phyloP scores from a whole-genome alignment of 1,140 invertebrate genomes.

The Xylocopa sonorina region DNA sequence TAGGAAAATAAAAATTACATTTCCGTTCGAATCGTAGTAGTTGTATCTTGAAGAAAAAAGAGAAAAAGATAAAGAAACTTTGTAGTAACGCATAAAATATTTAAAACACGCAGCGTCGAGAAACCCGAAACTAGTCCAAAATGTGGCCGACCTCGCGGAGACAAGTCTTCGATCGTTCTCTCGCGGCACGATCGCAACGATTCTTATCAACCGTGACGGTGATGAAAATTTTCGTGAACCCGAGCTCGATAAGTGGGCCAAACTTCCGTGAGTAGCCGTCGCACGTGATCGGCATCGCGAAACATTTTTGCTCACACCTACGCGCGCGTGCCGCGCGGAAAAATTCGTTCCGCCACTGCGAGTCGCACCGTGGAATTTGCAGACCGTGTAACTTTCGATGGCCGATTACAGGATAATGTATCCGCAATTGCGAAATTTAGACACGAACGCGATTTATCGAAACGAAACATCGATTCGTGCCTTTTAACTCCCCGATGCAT shows the following conservation, averaged over 20 bases:
- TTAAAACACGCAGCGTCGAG: neutral
- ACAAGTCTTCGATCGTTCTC: neutral
- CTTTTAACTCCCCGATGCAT: too few species aligned
- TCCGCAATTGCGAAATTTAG: neutral
- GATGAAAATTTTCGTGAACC: constrained; percentile 31
- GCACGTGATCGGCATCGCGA: constrained; percentile 47
- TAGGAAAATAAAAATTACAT: too few species aligned
- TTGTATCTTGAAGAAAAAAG: neutral
- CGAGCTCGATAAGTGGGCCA: constrained; percentile 30
- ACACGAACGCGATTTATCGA: too few species aligned
- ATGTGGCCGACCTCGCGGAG: neutral
- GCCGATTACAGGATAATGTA: neutral
- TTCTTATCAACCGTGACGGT: constrained; percentile 10
- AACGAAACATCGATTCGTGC: too few species aligned
- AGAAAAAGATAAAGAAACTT: neutral
- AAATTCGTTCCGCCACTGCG: neutral
- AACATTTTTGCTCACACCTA: constrained; percentile 11
- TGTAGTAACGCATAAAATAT: neutral
- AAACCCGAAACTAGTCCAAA: neutral
- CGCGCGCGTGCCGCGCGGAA: constrained; percentile 6
- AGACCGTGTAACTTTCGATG: neutral
- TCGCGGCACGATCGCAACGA: neutral
- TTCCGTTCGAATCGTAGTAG: neutral
- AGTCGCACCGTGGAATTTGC: neutral
- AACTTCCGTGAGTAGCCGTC: constrained; percentile 53